Base-by-base conservation (phyloP, 1,140 invertebrate species). In the Atopsyche davidsoni region DNA sequence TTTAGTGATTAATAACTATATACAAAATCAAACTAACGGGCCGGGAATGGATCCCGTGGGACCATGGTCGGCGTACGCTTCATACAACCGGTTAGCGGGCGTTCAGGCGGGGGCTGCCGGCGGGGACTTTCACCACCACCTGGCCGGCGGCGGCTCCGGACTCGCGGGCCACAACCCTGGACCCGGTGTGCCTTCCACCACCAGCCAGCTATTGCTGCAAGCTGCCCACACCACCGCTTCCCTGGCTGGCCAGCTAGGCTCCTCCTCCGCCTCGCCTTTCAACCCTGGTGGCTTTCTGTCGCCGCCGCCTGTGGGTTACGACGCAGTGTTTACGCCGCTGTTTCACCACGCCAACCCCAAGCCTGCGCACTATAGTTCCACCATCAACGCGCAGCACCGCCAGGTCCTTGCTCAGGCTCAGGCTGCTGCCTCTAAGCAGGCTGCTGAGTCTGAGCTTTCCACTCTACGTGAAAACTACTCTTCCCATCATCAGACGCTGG, bases 31-130 rank as follows among this genome's bases (percentile, higher is more conserved):
- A 10, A 25, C 34, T 4, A 48, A 47, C 32, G 25, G 32, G 36
- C 7, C 41, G 68, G 69, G 69, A 68, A 86, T 86, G 83, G 84
- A 86, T 81, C 83, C 84, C 64, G 82, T 83, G 69, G 82, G 82
- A 73, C 81, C 84, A 74, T 86, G 84, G 84, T 79, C 77, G 65
- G 76, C 76, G 64, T 83, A 83, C 66, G 75, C 82, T 61, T 80
- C 81, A 40, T 85, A 85, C 76, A 85, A 85, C 71, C 79, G 82
- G 58, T 67, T 86, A 65, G 71, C 77, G 57, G 74, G 76, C 52
- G 77, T 80, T 58, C 74, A 80, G 57, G 73, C 76, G 39, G 72
- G 73, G 62, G 75, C 77, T 59, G 65, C 77, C 59, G 72, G 67
- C 61, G 73, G 76, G 52, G 79, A 83, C 57, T 76, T 82, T 65